These are phyloP conservation scores for Xiphorhynchus elegans DNA, from an alignment of 2,113 vertebrate genomes.

Conservation along the genomic window DNA sequence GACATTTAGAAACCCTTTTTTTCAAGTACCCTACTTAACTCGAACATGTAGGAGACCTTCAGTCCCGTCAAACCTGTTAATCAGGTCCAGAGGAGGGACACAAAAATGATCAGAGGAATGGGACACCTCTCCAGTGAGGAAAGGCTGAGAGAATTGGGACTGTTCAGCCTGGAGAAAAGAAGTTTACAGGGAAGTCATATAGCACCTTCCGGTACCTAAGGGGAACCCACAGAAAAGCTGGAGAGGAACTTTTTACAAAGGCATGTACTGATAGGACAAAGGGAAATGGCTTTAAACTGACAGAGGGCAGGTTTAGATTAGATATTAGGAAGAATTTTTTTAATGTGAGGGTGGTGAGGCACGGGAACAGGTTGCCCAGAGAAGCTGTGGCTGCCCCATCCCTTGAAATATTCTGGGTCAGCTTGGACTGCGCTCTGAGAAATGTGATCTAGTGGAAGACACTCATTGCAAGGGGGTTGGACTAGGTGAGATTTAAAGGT, in stretches of 20 bases:
- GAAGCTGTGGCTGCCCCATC: not conserved
- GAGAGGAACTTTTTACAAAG: not conserved
- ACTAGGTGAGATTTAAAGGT: not conserved
- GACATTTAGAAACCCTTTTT: not conserved
- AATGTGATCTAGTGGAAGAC: not conserved
- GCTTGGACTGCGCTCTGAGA: not conserved
- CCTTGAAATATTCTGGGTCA: not conserved
- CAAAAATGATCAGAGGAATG: not conserved
- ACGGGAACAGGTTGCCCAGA: not conserved
- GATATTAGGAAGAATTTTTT: not conserved
- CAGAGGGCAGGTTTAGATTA: not conserved
- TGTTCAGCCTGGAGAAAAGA: not conserved
- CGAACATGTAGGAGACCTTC: not conserved
- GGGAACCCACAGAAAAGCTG: not conserved
- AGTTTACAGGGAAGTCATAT: not conserved
- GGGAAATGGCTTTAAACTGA: not conserved
- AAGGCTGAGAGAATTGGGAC: not conserved
- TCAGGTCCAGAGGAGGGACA: not conserved
- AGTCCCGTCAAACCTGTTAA: not conserved
- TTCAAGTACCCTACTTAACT: not conserved
- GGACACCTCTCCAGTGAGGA: not conserved
- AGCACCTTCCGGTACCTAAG: not conserved
- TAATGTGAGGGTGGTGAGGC: rapidly evolving
- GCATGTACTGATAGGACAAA: not conserved
- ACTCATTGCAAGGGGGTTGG: not conserved